Percentiles rank a stretch among this genome's conserved stretches.
phyloP scores from a whole-genome alignment of 2,888 invertebrate species.

The Oscheius sp. region DNA sequence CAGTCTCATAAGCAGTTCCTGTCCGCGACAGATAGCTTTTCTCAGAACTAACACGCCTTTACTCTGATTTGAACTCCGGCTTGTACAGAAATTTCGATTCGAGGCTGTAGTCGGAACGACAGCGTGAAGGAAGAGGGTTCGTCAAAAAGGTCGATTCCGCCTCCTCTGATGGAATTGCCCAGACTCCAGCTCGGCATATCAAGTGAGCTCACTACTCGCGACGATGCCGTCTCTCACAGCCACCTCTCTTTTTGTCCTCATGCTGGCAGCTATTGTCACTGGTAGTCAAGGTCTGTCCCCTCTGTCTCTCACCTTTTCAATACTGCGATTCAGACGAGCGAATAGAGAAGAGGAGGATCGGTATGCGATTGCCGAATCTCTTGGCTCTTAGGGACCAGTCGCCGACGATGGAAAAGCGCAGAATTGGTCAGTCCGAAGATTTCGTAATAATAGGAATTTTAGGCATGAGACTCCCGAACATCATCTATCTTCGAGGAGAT shows the following conservation, averaged over 20 bases:
- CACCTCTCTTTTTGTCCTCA: background rate
- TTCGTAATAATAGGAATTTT: background rate
- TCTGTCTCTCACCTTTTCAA: background rate
- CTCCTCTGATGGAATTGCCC: conserved; percentile 17
- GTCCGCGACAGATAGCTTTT: too few relatives aligned
- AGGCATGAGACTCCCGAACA: conserved; percentile 39
- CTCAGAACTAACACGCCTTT: too few relatives aligned
- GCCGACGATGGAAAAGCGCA: conserved; percentile 19
- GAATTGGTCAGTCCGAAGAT: conserved; percentile 27
- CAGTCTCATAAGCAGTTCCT: too few relatives aligned
- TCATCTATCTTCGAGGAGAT: conserved; percentile 38
- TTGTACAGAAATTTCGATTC: too few relatives aligned
- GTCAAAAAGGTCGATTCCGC: conserved; percentile 22
- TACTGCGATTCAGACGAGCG: conserved; percentile 13
- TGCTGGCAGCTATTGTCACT: background rate
- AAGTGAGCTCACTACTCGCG: conserved; percentile 20
- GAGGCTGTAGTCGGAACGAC: too few relatives aligned
- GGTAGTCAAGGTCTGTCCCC: background rate
- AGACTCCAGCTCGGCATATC: conserved; percentile 8
- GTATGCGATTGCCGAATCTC: conserved; percentile 37
- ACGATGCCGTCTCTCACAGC: conserved; percentile 20
- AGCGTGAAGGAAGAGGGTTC: too few relatives aligned
- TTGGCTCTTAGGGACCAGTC: conserved; percentile 26
- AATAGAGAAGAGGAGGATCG: conserved; percentile 29
- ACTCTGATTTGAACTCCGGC: too few relatives aligned